Conservation (phyloP, 2,888 invertebrate species). For the Deilephila porcellus region DNA sequence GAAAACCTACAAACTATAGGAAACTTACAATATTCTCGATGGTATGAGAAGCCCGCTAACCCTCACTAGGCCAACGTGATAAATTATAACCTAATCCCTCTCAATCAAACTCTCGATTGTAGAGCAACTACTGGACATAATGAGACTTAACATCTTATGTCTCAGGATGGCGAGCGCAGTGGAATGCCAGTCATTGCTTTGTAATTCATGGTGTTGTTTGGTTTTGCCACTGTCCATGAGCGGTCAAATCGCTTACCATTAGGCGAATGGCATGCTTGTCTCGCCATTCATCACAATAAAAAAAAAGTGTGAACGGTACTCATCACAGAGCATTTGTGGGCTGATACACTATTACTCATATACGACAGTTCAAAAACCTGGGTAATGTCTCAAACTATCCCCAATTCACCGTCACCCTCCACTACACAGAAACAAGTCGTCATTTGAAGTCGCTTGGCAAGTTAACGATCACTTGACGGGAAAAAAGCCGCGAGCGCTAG, state of each 20-base stretch:
- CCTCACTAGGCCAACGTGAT: not conserved
- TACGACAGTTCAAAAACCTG: not conserved
- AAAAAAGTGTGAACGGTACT: not conserved
- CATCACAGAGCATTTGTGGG: not conserved
- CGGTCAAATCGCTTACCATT: too few relatives aligned
- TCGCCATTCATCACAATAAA: too few relatives aligned
- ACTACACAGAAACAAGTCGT: slow-evolving; percentile 21
- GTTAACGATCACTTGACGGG: slow-evolving; percentile 21
- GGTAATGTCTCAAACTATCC: slow-evolving; percentile 2
- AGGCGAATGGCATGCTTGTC: too few relatives aligned
- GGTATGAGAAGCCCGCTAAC: not conserved
- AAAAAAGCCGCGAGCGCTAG: not conserved
- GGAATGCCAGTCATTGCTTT: too few relatives aligned
- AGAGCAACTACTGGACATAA: not conserved
- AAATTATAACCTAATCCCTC: not conserved
- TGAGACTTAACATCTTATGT: too few relatives aligned
- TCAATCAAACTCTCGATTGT: not conserved
- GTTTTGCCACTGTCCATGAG: too few relatives aligned
- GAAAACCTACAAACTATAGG: too few relatives aligned
- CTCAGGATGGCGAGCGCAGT: too few relatives aligned
- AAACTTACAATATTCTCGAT: too few relatives aligned
- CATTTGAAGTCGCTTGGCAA: slow-evolving; percentile 16
- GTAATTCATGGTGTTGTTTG: too few relatives aligned
- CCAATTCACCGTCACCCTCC: not conserved
- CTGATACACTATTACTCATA: not conserved